Evolutionary conservation across 2,113 vertebrate species (phyloP).

Genomic region (Zootoca vivipara): DNA sequence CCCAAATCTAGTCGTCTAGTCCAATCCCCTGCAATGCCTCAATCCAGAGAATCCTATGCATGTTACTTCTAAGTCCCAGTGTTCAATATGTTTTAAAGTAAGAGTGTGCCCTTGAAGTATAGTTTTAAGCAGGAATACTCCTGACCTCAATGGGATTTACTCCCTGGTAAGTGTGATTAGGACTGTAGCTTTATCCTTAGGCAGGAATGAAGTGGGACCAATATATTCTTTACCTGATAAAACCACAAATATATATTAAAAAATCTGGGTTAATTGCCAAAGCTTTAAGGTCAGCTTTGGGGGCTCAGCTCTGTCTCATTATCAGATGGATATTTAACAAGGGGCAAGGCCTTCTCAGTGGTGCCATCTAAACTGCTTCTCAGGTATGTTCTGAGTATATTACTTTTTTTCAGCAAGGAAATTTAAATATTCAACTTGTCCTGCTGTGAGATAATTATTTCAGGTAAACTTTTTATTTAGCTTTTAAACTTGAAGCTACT

Average conservation of each 20-base stretch:
- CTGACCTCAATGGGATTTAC: background rate
- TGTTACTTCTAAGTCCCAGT: conserved; percentile 4
- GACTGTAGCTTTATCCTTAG: background rate
- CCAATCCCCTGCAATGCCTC: conserved; percentile 1
- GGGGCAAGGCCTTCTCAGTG: background rate
- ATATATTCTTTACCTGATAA: background rate
- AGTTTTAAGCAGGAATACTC: background rate
- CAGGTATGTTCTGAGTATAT: background rate
- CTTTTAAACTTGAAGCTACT: background rate
- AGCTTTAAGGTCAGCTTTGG: background rate
- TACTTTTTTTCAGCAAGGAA: background rate
- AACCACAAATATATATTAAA: background rate
- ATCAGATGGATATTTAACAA: background rate
- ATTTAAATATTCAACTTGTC: background rate
- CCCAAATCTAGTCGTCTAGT: no score
- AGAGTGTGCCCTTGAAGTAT: no score
- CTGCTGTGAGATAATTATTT: background rate
- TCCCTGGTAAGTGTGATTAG: background rate
- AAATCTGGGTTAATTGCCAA: background rate
- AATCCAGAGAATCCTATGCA: conserved; percentile 41
- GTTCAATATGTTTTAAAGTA: no score
- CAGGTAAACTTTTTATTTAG: background rate
- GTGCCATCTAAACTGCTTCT: background rate
- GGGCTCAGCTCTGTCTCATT: background rate
- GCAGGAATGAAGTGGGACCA: background rate